These are phyloP conservation scores for Pyrocephalus nanus DNA, from an alignment of 2,797 vertebrate species.

Conservation along the genomic window DNA sequence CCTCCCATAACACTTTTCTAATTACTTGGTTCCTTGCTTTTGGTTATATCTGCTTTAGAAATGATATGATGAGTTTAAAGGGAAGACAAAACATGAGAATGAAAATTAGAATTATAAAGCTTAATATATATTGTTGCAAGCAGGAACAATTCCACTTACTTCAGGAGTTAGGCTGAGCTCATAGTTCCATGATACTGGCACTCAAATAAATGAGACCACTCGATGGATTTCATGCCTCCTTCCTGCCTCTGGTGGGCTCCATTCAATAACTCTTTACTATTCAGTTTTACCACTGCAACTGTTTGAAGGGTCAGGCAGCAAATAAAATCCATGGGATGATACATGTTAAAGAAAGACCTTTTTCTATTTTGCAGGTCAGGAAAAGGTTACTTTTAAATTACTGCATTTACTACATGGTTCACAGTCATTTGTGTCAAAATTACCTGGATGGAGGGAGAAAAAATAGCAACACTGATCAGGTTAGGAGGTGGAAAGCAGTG, in stretches of 20 bases:
- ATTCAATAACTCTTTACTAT: not conserved
- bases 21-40: not conserved
- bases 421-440: not conserved
- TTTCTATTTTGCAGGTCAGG: conserved; percentile 2
- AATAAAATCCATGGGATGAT: not conserved
- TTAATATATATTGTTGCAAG: not conserved
- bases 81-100: not conserved
- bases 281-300: not conserved
- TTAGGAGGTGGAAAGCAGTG: not conserved
- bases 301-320: not conserved
- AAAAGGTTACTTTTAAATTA: conserved; percentile 15
- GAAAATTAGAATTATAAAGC: not conserved
- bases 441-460: not conserved
- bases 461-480: not conserved
- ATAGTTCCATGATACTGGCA: not conserved
- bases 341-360: not conserved
- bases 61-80: not conserved
- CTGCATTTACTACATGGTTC: not conserved
- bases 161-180: not conserved
- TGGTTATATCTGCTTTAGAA: not conserved
- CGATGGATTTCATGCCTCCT: not conserved
- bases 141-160: not conserved
- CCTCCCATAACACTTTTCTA: not conserved
- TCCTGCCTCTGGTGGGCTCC: not conserved
- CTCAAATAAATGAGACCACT: not conserved